These are phyloP conservation scores for Pocillopora meandrina DNA, from an alignment of 92 coral and sea anemone species.

Conservation along the genomic window DNA sequence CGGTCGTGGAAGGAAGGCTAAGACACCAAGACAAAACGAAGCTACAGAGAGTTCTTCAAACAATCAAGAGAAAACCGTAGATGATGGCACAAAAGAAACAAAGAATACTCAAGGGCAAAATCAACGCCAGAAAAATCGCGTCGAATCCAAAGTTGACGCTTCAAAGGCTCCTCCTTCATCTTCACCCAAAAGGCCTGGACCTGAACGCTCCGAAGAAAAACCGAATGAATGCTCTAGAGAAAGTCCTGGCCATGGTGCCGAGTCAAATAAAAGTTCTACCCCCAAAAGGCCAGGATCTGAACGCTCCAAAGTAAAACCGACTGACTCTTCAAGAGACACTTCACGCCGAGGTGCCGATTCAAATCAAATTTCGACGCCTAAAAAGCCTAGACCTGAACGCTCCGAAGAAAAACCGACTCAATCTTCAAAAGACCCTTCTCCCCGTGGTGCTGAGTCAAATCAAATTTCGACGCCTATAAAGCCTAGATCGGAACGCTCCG, in stretches of 20 bases:
- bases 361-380: too few species aligned
- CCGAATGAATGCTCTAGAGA: too few species aligned
- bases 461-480: neutral
- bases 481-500: neutral
- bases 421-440: neutral
- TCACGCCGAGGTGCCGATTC: too few species aligned
- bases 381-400: constrained; percentile 9
- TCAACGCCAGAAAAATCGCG: neutral
- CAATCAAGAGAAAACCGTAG: neutral
- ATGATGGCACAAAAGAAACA: neutral
- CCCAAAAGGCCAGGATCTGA: too few species aligned
- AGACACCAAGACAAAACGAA: neutral
- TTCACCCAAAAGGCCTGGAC: too few species aligned
- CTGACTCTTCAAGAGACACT: too few species aligned
- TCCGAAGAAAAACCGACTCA: neutral
- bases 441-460: too few species aligned
- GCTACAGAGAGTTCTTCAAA: neutral
- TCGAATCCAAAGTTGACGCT: constrained; percentile 4
- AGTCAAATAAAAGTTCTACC: too few species aligned
- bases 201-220: too few species aligned
- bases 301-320: too few species aligned
- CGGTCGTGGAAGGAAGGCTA: constrained; percentile 18
- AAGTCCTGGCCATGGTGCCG: too few species aligned
- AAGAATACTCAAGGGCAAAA: neutral
- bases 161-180: neutral